Base-by-base conservation (phyloP, 2,797 vertebrate species). In the Scyliorhinus canicula region DNA sequence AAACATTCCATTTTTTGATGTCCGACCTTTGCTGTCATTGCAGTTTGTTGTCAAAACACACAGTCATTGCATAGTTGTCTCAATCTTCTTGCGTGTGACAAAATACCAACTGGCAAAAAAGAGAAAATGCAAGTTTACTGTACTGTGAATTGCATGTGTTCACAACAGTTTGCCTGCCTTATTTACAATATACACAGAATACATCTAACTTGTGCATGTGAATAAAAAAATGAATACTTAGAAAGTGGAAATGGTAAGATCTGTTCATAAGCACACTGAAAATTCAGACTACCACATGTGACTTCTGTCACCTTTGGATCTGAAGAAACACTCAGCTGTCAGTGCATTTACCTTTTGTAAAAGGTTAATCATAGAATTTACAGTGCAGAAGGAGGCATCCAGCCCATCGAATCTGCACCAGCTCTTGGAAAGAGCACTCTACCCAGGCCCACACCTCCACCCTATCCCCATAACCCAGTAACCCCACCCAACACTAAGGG, bases 41-140 rank as follows among this genome's bases (percentile, higher is more conserved):
- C 26, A 50, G 93, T 94, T 94, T 94, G 93, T 74, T 74, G 93
- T 93, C 93, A 94, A 94, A 94, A 94, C 31, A 67, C 44, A 94
- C 28, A 74, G 47, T 52, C 93, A 55, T 94, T 71, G 93, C 67
- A 52, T 69, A 21, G 50, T 50, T 71, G 93, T 21, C 93, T 71
- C 67, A 19, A 44, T 94, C 50, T 94, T 94, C 93, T 55, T 69
- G 67, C 50, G 6, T 74, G 67, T 50, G 65, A 50, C 67, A 94
- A 94, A 71, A 94, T 74, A 52, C 67, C 47, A 74, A 74, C 93
- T 94, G 93, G 93, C 55, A 74, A 94, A 94, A 71, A 35, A 94
- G 57, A 55, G 67, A 94, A 94, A 74, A 74, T 47, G 28, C 31
- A 94, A 71, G 93, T 94, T 91, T 94, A 94, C 67, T 67, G 47